Evolutionary conservation across 1,140 invertebrate species (phyloP), one percentile per base, ranked within the genome.

Genomic region (Drosophila suzukii): DNA sequence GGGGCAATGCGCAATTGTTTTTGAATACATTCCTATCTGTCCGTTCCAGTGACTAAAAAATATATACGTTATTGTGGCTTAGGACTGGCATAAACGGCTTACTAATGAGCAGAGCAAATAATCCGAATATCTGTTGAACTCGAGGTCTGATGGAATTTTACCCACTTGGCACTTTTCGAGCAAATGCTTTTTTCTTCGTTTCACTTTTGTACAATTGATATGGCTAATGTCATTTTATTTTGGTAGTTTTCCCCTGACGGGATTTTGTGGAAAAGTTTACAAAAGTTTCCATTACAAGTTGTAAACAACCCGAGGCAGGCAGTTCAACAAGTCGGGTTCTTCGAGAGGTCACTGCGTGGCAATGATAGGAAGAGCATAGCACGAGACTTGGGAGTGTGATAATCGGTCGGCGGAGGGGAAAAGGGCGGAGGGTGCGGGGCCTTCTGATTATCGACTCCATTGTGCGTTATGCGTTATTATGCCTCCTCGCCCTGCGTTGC

Each of bases 261-360:
- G 62, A 38, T 62, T 58, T 49, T 50, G 67, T 76, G 71, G 72
- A 81, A 86, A 85, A 76, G 67, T 86, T 86, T 88, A 62, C 44
- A 88, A 86, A 86, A 80, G 67, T 86, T 88, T 88, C 83, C 83
- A 76, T 88, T 80, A 71, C 79, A 86, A 57, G 67, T 61, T 73
- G 82, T 85, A 85, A 85, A 88, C 83, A 88, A 82, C 75, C 47
- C 36, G 54, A 39, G 36, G 55, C 63, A 62, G 56, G 10, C 50
- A 78, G 77, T 66, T 65, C 80, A 83, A 79, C 80, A 81, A 85
- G 77, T 81, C 38, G 65, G 39, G 61, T 66, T 76, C 61, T 54
- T 55, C 67, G 47, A 73, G 68, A 51, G 82, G 82, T 85, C 83
- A 85, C 74, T 78, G 56, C 51, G 59, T 41, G 61, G 36, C 17